Evolutionary conservation across 1,140 invertebrate genomes (phyloP).

Genomic region (Dendrolimus kikuchii): DNA sequence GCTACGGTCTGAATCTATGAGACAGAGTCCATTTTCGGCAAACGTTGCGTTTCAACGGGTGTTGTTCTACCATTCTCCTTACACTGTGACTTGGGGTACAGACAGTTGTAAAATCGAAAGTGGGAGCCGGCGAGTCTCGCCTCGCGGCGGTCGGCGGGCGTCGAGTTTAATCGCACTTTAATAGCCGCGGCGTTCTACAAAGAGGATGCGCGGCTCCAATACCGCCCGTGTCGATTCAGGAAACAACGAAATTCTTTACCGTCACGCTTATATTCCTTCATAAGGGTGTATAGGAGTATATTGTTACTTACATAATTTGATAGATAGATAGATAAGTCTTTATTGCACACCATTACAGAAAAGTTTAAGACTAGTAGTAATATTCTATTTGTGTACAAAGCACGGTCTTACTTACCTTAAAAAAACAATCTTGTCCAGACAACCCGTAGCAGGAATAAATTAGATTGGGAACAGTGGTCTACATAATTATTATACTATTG

Average conservation of each 20-base stretch:
- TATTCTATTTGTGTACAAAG: too few species aligned
- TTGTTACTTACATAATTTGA: too few species aligned
- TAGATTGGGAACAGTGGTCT: too few species aligned
- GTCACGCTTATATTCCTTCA: neutral
- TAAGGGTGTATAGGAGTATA: too few species aligned
- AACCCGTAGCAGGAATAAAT: too few species aligned
- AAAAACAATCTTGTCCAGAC: too few species aligned
- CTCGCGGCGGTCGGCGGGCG: conserved; percentile 12
- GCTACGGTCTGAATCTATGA: neutral
- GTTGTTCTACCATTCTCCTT: neutral
- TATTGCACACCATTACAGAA: too few species aligned
- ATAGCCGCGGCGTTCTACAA: conserved; percentile 57
- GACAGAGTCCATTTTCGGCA: neutral
- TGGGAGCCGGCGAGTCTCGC: conserved; percentile 49
- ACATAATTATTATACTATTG: too few species aligned
- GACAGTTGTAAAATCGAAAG: conserved; percentile 63
- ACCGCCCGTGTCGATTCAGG: conserved; percentile 24
- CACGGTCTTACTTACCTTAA: too few species aligned
- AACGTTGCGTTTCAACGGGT: neutral
- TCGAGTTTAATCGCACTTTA: conserved; percentile 53
- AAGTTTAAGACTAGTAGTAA: too few species aligned
- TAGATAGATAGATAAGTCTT: too few species aligned
- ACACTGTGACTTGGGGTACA: conserved; percentile 33
- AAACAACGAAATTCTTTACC: conserved; percentile 8
- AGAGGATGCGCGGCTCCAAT: conserved; percentile 29